phyloP scores from a whole-genome alignment of 2,888 invertebrate genomes.

The Antheraea assamensis region DNA sequence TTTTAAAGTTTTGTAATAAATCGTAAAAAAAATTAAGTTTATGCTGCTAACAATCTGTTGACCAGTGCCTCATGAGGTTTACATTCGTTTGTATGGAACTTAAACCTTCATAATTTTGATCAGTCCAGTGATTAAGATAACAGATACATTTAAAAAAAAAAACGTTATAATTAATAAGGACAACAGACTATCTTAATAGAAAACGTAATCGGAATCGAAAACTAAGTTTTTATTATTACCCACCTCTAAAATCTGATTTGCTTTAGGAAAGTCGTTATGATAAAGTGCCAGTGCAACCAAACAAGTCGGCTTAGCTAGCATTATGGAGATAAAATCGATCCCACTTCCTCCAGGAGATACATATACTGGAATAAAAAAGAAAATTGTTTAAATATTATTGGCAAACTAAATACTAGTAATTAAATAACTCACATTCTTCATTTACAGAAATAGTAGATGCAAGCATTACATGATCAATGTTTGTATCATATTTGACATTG shows the following conservation, averaged over 20 bases:
- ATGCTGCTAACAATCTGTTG: no score
- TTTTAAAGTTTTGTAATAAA: no score
- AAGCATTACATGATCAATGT: slow-evolving; percentile 60
- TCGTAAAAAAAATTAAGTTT: no score
- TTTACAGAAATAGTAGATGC: slow-evolving; percentile 65
- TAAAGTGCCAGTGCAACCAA: slow-evolving; percentile 89
- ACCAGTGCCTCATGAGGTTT: no score
- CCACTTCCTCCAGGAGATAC: slow-evolving; percentile 53
- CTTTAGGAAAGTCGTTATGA: slow-evolving; percentile 87
- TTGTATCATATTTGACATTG: slow-evolving; percentile 58
- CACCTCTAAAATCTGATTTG: slow-evolving; percentile 91
- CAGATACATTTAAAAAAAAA: no score
- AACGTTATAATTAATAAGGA: no score
- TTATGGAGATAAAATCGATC: slow-evolving; percentile 82
- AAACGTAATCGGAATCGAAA: no score
- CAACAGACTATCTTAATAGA: no score
- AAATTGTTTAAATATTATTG: background rate
- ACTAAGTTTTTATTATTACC: slow-evolving; percentile 46
- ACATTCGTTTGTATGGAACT: no score
- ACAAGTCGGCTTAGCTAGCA: slow-evolving; percentile 89
- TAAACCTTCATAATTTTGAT: no score
- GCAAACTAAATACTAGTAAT: background rate
- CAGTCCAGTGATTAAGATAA: no score
- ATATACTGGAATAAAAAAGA: slow-evolving; percentile 51
- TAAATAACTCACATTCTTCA: slow-evolving; percentile 60